Conservation (phyloP, 1,140 invertebrate species). For the Polypedilum vanderplanki region DNA sequence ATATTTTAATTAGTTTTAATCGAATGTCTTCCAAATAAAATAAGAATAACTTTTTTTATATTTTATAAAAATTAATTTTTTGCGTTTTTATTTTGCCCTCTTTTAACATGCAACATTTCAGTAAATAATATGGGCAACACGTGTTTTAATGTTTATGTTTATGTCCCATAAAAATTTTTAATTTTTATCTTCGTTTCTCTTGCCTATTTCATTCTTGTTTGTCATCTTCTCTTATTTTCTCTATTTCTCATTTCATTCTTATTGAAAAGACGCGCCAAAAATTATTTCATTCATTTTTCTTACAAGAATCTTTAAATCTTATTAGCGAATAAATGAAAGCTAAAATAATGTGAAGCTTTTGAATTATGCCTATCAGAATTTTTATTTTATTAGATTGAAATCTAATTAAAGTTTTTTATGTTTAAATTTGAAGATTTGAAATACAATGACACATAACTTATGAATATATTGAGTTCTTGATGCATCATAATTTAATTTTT, state of each 20-base stretch:
- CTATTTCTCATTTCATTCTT: neutral
- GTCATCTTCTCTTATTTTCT: neutral
- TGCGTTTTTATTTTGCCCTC: neutral
- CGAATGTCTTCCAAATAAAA: slow-evolving; percentile 28
- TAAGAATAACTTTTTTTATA: slow-evolving; percentile 13
- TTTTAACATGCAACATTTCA: neutral
- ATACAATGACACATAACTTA: too few relatives aligned
- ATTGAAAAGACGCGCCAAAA: neutral
- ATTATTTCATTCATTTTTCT: neutral
- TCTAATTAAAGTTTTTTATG: too few relatives aligned
- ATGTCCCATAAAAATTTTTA: neutral
- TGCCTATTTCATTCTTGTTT: too few relatives aligned
- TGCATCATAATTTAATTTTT: too few relatives aligned
- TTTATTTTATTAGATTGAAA: too few relatives aligned
- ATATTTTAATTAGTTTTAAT: neutral
- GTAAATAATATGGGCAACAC: neutral
- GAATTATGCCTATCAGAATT: too few relatives aligned
- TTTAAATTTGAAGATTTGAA: too few relatives aligned
- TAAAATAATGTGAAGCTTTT: too few relatives aligned
- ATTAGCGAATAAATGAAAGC: neutral
- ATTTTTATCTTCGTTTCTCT: neutral
- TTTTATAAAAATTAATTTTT: slow-evolving; percentile 15
- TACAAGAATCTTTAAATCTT: neutral
- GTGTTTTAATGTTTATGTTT: slow-evolving; percentile 5
- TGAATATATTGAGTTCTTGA: too few relatives aligned